Base-by-base conservation (phyloP, 2,888 invertebrate species). In the Cosmorhoe ocellata region DNA sequence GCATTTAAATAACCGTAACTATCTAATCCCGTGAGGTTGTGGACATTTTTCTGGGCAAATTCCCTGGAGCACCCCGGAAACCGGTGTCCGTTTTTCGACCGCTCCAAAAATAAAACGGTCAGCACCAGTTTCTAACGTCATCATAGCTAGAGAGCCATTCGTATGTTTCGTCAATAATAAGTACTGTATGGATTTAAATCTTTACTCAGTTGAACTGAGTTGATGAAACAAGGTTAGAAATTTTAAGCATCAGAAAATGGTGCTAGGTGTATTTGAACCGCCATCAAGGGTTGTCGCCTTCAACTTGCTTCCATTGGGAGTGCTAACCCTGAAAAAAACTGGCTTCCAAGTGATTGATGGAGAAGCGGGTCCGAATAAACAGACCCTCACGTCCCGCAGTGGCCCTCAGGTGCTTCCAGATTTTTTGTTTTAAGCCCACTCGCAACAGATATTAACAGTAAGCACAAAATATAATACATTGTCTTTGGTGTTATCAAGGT, bases 291-390 rank as follows among this genome's bases (percentile, higher is more conserved):
- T 69, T 67, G 73, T 76, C 74, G 67, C 64, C 61, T 76, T 70
- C 71, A 74, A 67, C 67, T 66, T 67, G 64, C 61, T 66, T 76
- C 81, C 78, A 74, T 39, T 43, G 84, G 81, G 84, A 76, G 68
- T 74, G 74, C 76, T 79, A 74, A 69, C 73, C 76, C 75, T 73
- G 75, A 84, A n/a, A 86, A 30, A 87, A 87, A 83, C 77, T 67
- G 74, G 74, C 71, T 67, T 54, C 63, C 64, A 65, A 61, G 85
- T 88, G 89, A 89, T 89, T 87, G 85, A 89, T 89, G 86, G 76
- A 74, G 71, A 75, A 67, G 71, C 69, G 70, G 73, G 71, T 69
- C 74, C 76, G 73, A 79, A 81, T 84, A 82, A 82, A 84, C 82
- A 81, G 72, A 74, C 79, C 81, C 75, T 70, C 74, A 70, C 76